These are phyloP conservation scores for Phaethornis superciliosus DNA, from an alignment of 2,113 vertebrate genomes.

Conservation along the genomic window DNA sequence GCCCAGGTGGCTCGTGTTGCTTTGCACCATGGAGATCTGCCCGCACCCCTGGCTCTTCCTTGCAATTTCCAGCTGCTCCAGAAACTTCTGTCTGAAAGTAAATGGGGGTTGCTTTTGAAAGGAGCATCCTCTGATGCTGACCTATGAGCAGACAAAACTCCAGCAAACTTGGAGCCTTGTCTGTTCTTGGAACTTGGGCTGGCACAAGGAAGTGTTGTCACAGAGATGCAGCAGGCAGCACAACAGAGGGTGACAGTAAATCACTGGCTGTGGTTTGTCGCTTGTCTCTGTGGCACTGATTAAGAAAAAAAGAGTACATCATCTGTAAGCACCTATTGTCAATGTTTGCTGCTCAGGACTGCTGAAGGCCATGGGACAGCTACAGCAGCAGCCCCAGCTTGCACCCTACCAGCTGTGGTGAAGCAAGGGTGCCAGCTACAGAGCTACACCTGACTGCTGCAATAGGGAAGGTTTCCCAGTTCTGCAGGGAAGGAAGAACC, in stretches of 20 bases:
- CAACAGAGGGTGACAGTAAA: neutral
- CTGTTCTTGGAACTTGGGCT: neutral
- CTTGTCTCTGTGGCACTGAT: fast-evolving
- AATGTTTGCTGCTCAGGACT: neutral
- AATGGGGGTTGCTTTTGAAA: neutral
- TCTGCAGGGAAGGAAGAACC: neutral
- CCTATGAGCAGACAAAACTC: neutral
- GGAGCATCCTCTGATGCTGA: neutral
- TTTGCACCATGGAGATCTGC: fast-evolving
- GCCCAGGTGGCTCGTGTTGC: neutral
- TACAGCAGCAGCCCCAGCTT: neutral
- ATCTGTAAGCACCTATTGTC: neutral
- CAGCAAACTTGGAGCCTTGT: neutral
- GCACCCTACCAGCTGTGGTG: fast-evolving
- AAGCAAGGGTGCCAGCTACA: neutral
- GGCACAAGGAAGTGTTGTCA: neutral
- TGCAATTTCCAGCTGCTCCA: neutral
- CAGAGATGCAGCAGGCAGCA: neutral
- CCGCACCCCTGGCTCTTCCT: neutral
- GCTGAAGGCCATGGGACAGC: neutral
- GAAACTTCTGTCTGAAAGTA: neutral
- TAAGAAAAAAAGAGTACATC: neutral
- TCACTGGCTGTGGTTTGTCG: neutral
- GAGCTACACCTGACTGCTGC: neutral
- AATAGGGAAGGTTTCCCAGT: neutral